These are phyloP conservation scores for Nannobrachium achirus DNA, from an alignment of 2,113 vertebrate genomes.

Conservation along the genomic window DNA sequence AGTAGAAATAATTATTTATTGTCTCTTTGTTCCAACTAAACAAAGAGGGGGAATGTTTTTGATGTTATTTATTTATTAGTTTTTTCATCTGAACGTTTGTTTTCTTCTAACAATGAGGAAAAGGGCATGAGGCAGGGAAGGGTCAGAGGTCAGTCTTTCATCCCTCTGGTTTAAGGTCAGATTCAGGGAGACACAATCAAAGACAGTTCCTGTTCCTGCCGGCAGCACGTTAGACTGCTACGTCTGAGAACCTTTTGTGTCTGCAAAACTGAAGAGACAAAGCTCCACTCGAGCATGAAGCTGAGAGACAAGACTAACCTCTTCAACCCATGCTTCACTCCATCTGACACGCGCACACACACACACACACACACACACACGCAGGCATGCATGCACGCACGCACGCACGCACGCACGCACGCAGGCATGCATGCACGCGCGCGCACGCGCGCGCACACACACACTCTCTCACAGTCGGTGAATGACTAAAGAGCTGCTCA, in stretches of 20 bases:
- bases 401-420: slow-evolving; percentile 51
- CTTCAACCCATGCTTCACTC: slow-evolving; percentile 58
- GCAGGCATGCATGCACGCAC: neutral
- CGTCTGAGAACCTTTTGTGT: slow-evolving; percentile 67
- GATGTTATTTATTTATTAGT: neutral
- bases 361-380: too few species aligned
- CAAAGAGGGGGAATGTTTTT: neutral
- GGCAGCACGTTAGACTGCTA: slow-evolving; percentile 44
- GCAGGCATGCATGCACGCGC: slow-evolving; percentile 51
- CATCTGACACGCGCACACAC: slow-evolving; percentile 62
- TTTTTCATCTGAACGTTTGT: slow-evolving; percentile 33
- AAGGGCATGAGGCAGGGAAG: slow-evolving; percentile 66
- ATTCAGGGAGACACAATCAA: slow-evolving; percentile 64
- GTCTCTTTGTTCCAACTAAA: neutral
- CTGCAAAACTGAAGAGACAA: slow-evolving; percentile 58
- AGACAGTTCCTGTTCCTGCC: slow-evolving; percentile 67
- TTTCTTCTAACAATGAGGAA: slow-evolving; percentile 55
- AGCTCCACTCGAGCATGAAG: slow-evolving; percentile 57
- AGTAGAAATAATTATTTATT: neutral
- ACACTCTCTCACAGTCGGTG: too few species aligned
- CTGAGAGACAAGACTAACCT: slow-evolving; percentile 58
- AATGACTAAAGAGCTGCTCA: neutral
- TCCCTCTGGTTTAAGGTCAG: slow-evolving; percentile 71
- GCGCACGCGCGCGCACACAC: slow-evolving; percentile 10
- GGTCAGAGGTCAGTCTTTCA: slow-evolving; percentile 80